Conservation (phyloP, 92 coral and sea anemone genomes). For the Desmophyllum pertusum region DNA sequence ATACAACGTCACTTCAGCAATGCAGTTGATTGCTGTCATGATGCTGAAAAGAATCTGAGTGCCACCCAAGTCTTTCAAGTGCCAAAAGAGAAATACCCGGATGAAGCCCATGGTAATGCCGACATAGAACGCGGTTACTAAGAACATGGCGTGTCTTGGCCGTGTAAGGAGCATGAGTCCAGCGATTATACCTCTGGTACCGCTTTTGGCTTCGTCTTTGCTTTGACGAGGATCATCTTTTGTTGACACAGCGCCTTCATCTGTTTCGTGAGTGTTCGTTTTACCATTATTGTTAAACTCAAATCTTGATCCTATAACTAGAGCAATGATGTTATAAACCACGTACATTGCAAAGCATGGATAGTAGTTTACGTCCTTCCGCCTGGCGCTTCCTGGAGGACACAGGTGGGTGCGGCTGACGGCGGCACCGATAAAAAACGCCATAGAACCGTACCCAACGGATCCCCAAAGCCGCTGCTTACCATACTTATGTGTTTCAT, state of each 20-base stretch:
- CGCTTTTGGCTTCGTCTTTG: conserved; percentile 15
- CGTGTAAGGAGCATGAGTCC: conserved; percentile 73
- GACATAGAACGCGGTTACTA: conserved; percentile 90
- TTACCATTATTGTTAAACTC: conserved; percentile 63
- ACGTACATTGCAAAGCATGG: conserved; percentile 89
- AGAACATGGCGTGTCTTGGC: conserved; percentile 78
- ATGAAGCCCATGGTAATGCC: conserved; percentile 98
- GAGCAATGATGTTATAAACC: conserved; percentile 72
- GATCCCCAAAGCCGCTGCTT: conserved; percentile 97
- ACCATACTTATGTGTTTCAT: conserved; percentile 93
- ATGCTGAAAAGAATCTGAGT: conserved; percentile 84
- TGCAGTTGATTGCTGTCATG: conserved; percentile 87
- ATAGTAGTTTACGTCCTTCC: conserved; percentile 91
- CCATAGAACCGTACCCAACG: conserved; percentile 90
- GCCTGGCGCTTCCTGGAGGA: conserved; percentile 85
- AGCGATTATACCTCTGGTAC: conserved; percentile 46
- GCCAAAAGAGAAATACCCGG: conserved; percentile 93
- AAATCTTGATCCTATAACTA: conserved; percentile 77
- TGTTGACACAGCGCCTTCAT: not conserved
- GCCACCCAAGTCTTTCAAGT: conserved; percentile 86
- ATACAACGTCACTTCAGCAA: conserved; percentile 87
- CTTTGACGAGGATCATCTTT: conserved; percentile 10
- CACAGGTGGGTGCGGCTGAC: conserved; percentile 91
- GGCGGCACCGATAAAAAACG: conserved; percentile 93
- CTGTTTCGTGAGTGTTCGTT: conserved; percentile 22